Conservation (phyloP, 2,888 invertebrate genomes). For the Barypeithes pellucidus region DNA sequence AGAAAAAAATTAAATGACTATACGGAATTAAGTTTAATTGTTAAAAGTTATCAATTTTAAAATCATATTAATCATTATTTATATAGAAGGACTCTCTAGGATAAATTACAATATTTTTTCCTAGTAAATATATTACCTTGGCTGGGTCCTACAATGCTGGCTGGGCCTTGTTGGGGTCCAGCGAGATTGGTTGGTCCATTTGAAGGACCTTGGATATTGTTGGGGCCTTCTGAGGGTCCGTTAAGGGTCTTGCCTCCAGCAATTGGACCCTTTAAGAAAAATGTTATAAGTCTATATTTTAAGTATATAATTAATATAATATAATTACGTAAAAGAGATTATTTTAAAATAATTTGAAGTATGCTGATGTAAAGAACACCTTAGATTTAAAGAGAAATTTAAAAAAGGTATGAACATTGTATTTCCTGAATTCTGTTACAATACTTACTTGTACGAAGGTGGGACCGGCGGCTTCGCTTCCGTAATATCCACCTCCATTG, state of each 20-base stretch:
- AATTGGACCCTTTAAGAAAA: conserved; percentile 45
- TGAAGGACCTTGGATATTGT: conserved; percentile 53
- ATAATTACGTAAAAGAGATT: no score
- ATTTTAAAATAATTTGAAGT: no score
- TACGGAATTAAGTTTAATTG: no score
- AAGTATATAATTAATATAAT: neutral
- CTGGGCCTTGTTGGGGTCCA: conserved; percentile 55
- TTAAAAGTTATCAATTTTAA: no score
- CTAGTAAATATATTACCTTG: no score
- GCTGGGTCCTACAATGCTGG: conserved; percentile 54
- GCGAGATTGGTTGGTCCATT: conserved; percentile 55
- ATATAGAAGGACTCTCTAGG: no score
- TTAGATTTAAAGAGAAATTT: neutral
- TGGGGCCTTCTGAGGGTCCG: conserved; percentile 53
- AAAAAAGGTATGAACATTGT: neutral
- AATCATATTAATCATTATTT: no score
- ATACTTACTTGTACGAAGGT: conserved; percentile 51
- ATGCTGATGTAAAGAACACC: no score
- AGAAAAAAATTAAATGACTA: no score
- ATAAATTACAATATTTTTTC: no score
- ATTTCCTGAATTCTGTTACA: neutral
- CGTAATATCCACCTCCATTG: conserved; percentile 52
- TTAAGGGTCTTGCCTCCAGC: conserved; percentile 49
- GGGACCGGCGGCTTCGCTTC: conserved; percentile 53
- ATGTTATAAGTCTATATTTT: neutral